Conservation (phyloP, 2,113 vertebrate genomes). For the Sylvietta virens region DNA sequence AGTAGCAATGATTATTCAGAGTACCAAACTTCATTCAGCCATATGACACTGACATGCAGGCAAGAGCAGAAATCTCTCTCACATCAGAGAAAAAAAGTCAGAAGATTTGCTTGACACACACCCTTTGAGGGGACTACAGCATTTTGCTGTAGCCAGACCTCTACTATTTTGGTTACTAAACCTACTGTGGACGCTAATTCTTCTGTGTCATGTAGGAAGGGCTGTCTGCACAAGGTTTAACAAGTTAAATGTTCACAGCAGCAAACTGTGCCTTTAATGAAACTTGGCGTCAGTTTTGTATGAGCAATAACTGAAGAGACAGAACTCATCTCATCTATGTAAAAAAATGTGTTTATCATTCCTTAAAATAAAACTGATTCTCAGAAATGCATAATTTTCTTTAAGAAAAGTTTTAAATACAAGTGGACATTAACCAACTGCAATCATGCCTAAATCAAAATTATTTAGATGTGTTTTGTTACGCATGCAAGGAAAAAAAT, state of each 20-base stretch:
- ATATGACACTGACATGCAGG: background rate
- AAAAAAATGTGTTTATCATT: background rate
- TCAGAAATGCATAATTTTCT: background rate
- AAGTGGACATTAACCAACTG: background rate
- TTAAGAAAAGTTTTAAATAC: background rate
- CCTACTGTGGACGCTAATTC: background rate
- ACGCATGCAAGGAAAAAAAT: background rate
- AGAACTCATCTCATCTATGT: background rate
- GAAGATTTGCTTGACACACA: background rate
- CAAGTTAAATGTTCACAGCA: background rate
- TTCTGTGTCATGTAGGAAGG: background rate
- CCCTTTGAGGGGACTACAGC: background rate
- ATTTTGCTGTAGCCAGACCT: background rate
- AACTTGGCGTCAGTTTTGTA: background rate
- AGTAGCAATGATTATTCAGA: background rate
- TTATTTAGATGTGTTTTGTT: accelerated
- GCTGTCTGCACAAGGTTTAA: background rate
- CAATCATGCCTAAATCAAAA: background rate
- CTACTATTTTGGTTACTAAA: background rate
- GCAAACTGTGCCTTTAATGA: background rate
- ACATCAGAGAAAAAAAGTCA: background rate
- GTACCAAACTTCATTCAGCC: background rate
- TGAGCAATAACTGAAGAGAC: background rate
- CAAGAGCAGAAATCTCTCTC: background rate
- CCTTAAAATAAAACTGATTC: background rate